Conservation (phyloP, 2,888 invertebrate species). For the Seira sanloemensis region DNA sequence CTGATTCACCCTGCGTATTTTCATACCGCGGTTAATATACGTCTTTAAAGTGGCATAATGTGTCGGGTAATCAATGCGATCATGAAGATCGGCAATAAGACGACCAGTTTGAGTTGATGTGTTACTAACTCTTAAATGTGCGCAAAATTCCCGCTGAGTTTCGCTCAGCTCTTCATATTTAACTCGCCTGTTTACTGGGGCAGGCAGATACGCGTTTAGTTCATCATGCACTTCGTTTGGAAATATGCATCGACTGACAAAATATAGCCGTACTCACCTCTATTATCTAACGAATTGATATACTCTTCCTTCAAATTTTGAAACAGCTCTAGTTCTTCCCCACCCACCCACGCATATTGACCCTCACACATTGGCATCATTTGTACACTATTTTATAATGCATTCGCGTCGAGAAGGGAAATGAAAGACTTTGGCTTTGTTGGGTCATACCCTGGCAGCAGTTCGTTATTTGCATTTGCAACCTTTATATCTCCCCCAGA, state of each 20-base stretch:
- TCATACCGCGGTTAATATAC: not conserved
- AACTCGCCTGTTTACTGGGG: not conserved
- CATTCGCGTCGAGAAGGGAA: not conserved
- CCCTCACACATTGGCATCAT: not conserved
- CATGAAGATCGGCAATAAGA: conserved; percentile 11
- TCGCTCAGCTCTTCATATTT: not conserved
- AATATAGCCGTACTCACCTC: not conserved
- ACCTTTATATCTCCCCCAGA: not conserved
- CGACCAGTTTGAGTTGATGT: not conserved
- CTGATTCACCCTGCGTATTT: not conserved
- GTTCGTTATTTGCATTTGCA: not conserved
- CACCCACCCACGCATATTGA: not conserved
- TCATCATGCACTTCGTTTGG: not conserved
- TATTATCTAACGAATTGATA: not conserved
- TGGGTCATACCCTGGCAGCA: not conserved
- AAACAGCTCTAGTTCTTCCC: not conserved
- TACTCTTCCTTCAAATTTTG: not conserved
- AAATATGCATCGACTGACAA: not conserved
- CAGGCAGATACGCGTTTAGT: conserved; percentile 11
- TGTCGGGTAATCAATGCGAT: not conserved
- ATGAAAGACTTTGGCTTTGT: not conserved
- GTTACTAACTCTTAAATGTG: not conserved
- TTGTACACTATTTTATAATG: not conserved
- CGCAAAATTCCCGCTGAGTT: not conserved
- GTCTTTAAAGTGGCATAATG: not conserved